Base-by-base conservation (phyloP, 2,888 invertebrate species). In the Philereme vetulata region DNA sequence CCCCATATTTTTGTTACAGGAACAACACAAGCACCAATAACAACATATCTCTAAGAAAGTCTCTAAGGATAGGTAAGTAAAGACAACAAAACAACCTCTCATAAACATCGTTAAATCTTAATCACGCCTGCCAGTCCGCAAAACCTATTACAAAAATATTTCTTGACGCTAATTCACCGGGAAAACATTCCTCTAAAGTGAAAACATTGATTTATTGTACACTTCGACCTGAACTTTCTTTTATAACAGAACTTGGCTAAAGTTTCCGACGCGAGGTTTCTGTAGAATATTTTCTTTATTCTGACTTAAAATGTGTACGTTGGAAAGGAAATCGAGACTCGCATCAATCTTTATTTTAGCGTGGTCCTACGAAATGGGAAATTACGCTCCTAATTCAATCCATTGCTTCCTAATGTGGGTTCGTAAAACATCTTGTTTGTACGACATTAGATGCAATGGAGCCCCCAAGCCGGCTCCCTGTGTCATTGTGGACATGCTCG, bases 391-490 rank as follows among this genome's bases (percentile, higher is more conserved):
- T 84, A 84, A 86, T 86, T 84, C 86, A 81, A 84, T 82, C 81
- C 84, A 80, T 83, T 82, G 82, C 72, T 75, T 70, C 75, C 73
- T 86, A 88, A 90, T 89, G 86, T 79, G 77, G 76, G 77, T 78
- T 82, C 84, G 86, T 89, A 88, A 87, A 90, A 88, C 85, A 88
- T 85, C 82, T 85, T 88, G 86, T 89, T 88, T 86, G 85, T 82
- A 75, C 69, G 76, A 75, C 77, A 79, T 84, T 79, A 78, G 77
- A 78, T 75, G 87, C 85, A 88, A 88, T 85, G 80, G 84, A 72
- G 76, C 74, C 70, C 61, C 59, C 50, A 51, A 42, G 55, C 63
- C 62, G 71, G 48, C 70, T 78, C 76, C 72, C 78, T 74, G 76
- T 76, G 74, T 76, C 78, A 81, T 81, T 79, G 80, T 80, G 72